Evolutionary conservation across 2,888 invertebrate species (phyloP).

Genomic region (Lithophane semibrunnea): DNA sequence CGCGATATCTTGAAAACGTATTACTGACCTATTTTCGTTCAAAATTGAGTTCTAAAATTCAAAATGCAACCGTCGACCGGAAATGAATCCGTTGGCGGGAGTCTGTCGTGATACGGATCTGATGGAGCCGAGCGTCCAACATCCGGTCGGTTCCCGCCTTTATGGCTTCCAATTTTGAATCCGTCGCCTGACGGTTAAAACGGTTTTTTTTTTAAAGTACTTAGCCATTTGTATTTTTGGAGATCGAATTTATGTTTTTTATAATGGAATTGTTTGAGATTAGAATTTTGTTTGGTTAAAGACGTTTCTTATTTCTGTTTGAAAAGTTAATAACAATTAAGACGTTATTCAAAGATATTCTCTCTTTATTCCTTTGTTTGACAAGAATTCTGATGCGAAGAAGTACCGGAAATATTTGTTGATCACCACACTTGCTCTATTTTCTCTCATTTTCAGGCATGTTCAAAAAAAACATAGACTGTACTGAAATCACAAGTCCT

Average conservation of each 20-base stretch:
- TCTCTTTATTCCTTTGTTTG: no score
- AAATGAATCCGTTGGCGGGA: conserved; percentile 88
- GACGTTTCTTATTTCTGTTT: neutral
- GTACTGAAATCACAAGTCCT: neutral
- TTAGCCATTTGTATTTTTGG: conserved; percentile 49
- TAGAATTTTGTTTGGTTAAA: neutral
- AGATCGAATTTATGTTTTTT: conserved; percentile 33
- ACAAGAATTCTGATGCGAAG: neutral
- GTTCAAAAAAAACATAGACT: neutral
- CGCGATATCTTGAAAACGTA: conserved; percentile 70
- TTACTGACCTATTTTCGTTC: conserved; percentile 77
- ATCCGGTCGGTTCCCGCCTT: conserved; percentile 88
- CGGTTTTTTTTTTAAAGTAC: conserved; percentile 66
- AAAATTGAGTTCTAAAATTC: conserved; percentile 84
- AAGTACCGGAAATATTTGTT: no score
- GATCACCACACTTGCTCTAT: neutral
- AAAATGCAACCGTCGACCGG: conserved; percentile 87
- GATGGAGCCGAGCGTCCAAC: conserved; percentile 86
- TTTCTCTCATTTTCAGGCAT: neutral
- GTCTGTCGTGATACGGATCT: conserved; percentile 88
- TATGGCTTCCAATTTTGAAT: conserved; percentile 88
- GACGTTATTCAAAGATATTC: no score
- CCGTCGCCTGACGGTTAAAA: conserved; percentile 66
- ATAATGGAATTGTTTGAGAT: neutral
- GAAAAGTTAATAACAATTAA: neutral